Evolutionary conservation across 2,888 invertebrate species (phyloP), one percentile per base, ranked within the genome.

Genomic region (Lasioglossum morio): DNA sequence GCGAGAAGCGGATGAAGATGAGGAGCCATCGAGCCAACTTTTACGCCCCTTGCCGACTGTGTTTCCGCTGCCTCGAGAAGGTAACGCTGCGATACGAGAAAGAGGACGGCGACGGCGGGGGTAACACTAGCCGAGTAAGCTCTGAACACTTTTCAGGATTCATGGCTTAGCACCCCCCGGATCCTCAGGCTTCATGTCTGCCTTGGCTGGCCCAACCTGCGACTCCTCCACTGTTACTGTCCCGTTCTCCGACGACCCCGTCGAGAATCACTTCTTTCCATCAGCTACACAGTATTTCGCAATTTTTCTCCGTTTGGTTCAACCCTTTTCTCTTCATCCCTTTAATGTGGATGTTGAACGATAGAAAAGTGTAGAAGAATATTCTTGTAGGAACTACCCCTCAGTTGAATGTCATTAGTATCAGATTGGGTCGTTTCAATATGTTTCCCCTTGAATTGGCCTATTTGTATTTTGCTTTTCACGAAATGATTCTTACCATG

Each of bases 61-160:
- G 73, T 82, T 53, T 53, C 53, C 53, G 53, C 53, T 53, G 53
- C 69, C 77, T 83, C 82, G 80, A 81, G 74, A 77, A 78, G 81
- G 82, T 72, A 70, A 37, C 46, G 48, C n/a, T n/a, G 53, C 53
- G 53, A 53, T n/a, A 12, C 23, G 72, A 81, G 19, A 72, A 79
- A 77, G 89, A 86, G 89, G 87, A 83, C 78, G 79, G 82, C 37
- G 78, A 46, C 69, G 77, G 84, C 79, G 75, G 85, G 91, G 92
- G 95, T 95, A 95, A 95, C 93, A 94, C 92, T 95, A 95, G 94
- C 93, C 94, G 94, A 93, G 93, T 95, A 95, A 95, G 95, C 95
- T 93, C 91, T 91, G 88, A 88, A 91, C 93, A 95, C 93, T 95
- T 95, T 91, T 86, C 75, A 92, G 95, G 94, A 92, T 95, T 95